Evolutionary conservation across 2,113 vertebrate genomes (phyloP).

Genomic region (Chaetodon trifascialis): DNA sequence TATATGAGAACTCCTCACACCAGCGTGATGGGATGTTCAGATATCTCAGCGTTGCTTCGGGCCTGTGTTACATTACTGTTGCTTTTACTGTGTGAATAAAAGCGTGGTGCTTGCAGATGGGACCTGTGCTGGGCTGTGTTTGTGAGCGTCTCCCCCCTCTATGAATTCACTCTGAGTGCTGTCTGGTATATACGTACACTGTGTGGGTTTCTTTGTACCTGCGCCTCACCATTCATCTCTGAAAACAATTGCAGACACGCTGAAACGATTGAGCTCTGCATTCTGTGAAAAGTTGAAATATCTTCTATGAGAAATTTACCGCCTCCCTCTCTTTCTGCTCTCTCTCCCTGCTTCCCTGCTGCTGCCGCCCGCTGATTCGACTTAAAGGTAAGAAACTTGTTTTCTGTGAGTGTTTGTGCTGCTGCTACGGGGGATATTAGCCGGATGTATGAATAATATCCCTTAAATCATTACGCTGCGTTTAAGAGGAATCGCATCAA

Average conservation of each 20-base stretch:
- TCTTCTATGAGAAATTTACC: conserved; percentile 43
- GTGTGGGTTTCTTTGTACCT: neutral
- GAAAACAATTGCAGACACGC: conserved; percentile 20
- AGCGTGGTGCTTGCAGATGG: neutral
- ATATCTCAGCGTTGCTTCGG: neutral
- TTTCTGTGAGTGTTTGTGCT: conserved; percentile 2
- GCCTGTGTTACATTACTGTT: neutral
- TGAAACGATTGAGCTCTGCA: neutral
- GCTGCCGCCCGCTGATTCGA: conserved; percentile 31
- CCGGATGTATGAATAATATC: conserved; percentile 16
- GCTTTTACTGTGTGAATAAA: neutral
- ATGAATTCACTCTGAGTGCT: neutral
- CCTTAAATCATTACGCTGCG: neutral
- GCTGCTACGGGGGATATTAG: neutral
- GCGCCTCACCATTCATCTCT: conserved; percentile 9
- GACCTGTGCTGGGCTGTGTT: conserved; percentile 12
- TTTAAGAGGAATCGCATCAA: conserved; percentile 6
- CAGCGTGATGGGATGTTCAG: neutral
- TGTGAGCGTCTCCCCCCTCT: neutral
- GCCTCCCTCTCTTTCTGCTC: conserved; percentile 16
- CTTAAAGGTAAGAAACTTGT: conserved; percentile 79
- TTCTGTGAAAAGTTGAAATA: conserved; percentile 11
- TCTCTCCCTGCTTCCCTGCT: conserved; percentile 14
- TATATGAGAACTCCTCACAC: neutral
- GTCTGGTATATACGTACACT: neutral